These are phyloP conservation scores for Drosophila orosa DNA, from an alignment of 1,140 invertebrate genomes.

Conservation along the genomic window DNA sequence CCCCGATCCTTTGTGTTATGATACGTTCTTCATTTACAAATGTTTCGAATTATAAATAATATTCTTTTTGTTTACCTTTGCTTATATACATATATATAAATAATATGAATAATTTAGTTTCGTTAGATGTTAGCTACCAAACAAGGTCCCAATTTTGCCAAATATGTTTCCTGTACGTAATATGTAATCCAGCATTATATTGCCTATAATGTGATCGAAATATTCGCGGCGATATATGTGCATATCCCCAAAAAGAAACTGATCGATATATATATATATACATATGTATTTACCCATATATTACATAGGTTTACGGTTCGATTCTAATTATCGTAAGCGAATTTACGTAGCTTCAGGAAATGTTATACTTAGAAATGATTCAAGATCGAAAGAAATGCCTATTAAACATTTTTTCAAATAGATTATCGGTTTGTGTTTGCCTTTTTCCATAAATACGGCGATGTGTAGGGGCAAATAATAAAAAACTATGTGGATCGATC, in stretches of 20 bases:
- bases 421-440: constrained; percentile 9
- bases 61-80: constrained; percentile 1
- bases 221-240: constrained; percentile 24
- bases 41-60: constrained; percentile 25
- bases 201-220: constrained; percentile 46
- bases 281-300: constrained; percentile 24
- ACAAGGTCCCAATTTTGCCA: constrained; percentile 72
- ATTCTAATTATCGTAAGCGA: constrained; percentile 52
- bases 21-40: constrained; percentile 23
- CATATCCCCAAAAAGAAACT: constrained; percentile 33
- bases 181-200: constrained; percentile 41
- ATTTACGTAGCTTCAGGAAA: constrained; percentile 64
- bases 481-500: not conserved
- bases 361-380: constrained; percentile 57
- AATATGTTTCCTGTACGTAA: constrained; percentile 71
- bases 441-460: not conserved
- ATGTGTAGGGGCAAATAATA: too few relatives aligned
- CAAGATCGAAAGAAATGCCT: constrained; percentile 42
- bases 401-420: constrained; percentile 61
- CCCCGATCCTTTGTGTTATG: constrained; percentile 17
- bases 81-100: not conserved
- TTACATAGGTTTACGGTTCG: constrained; percentile 37
- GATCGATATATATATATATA: constrained; percentile 27
- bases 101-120: constrained; percentile 16
- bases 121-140: constrained; percentile 54